phyloP scores from a whole-genome alignment of 2,797 vertebrate genomes.

The Parambassis ranga region DNA sequence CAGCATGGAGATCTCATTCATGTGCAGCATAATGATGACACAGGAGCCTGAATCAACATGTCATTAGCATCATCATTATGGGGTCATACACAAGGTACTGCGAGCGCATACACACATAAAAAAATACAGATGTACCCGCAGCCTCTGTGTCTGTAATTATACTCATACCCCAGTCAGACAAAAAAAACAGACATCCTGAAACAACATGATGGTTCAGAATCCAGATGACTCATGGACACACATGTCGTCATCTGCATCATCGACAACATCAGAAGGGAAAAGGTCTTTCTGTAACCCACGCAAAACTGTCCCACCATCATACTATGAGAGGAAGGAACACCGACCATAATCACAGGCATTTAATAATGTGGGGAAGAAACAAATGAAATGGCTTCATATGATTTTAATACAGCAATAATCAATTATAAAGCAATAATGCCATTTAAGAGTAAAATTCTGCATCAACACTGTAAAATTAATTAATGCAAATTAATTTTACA shows the following conservation, averaged over 20 bases:
- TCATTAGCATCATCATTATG: constrained; percentile 51
- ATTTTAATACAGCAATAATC: too few relatives aligned
- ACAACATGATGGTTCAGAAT: constrained; percentile 21
- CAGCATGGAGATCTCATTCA: constrained; percentile 21
- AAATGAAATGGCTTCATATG: not conserved
- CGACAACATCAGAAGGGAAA: not conserved
- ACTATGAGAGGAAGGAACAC: not conserved
- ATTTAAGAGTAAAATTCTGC: not conserved
- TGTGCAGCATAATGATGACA: constrained; percentile 37
- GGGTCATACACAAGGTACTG: constrained; percentile 6
- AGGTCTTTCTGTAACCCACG: not conserved
- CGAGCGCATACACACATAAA: constrained; percentile 17
- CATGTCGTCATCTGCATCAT: constrained; percentile 7
- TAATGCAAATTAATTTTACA: too few relatives aligned
- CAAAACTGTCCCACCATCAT: not conserved
- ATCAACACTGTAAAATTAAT: too few relatives aligned
- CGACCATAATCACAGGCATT: too few relatives aligned
- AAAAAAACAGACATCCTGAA: constrained; percentile 32
- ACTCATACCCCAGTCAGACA: constrained; percentile 12
- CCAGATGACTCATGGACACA: constrained; percentile 32
- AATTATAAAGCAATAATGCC: too few relatives aligned
- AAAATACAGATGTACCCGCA: constrained; percentile 13
- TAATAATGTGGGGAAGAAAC: not conserved
- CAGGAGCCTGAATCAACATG: constrained; percentile 36
- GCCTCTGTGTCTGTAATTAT: constrained; percentile 40